Conservation (phyloP, 2,888 invertebrate genomes). For the Apotomis betuletana region DNA sequence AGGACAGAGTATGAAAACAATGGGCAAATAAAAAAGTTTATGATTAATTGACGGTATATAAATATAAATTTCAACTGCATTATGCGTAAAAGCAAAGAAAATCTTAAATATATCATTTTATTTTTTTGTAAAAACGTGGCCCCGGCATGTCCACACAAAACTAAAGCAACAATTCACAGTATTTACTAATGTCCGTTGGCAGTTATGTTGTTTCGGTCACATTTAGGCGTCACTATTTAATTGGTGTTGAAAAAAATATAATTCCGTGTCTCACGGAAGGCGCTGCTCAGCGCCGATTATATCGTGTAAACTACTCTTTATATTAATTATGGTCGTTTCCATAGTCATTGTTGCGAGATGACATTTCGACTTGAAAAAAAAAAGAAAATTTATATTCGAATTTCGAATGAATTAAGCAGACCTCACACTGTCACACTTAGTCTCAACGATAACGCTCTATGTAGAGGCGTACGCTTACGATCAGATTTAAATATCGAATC, state of each 20-base stretch:
- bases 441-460: slow-evolving; percentile 54
- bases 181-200: slow-evolving; percentile 53
- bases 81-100: no score
- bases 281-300: slow-evolving; percentile 64
- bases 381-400: slow-evolving; percentile 47
- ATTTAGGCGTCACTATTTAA: slow-evolving; percentile 63
- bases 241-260: slow-evolving; percentile 75
- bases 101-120: no score
- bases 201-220: slow-evolving; percentile 65
- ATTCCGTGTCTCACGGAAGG: slow-evolving; percentile 73
- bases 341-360: slow-evolving; percentile 67
- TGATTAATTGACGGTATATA: no score
- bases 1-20: no score
- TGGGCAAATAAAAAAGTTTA: no score
- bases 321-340: slow-evolving; percentile 68
- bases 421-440: slow-evolving; percentile 69
- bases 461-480: slow-evolving; percentile 29
- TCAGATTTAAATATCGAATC: slow-evolving; percentile 24
- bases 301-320: slow-evolving; percentile 75
- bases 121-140: background rate
- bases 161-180: slow-evolving; percentile 51
- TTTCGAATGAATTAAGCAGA: slow-evolving; percentile 60
- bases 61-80: no score
- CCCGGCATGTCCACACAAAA: slow-evolving; percentile 54
- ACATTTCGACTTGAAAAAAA: slow-evolving; percentile 67